Base-by-base conservation (phyloP, 2,797 vertebrate genomes). In the Hemibagrus guttatus region DNA sequence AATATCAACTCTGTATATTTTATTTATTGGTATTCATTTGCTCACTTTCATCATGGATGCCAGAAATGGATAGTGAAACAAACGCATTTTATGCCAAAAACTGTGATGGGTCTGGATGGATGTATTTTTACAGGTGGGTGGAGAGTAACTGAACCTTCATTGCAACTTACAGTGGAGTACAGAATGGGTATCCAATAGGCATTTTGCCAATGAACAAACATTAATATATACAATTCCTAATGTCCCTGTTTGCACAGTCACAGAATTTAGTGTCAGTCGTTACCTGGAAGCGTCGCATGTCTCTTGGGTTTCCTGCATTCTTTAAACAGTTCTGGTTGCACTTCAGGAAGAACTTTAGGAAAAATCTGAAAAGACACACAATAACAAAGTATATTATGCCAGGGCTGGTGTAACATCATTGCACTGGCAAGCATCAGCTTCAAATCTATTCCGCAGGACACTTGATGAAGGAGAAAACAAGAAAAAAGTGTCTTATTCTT, bases 321-420 rank as follows among this genome's bases (percentile, higher is more conserved):
- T 97, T 97, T 94, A 97, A 94, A 94, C 97, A 97, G 94, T 97
- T 97, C 93, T 97, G 97, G 94, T 97, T 97, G 94, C 97, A 97
- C 93, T 97, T 97, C 92, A 97, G 95, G 93, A 97, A 97, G 93
- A 97, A 97, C 92, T 97, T 97, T 94, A 97, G 93, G 94, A 97
- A 97, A 95, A 97, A 97, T 91, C 97, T 97, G 93, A 92, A 94
- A 83, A 87, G 92, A 88, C 93, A 86, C 84, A 88, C 66, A 88
- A 80, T 13, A 59, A 79, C 0, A 68, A 12, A 28, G n/a, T 3
- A 61, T 16, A 63, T 88, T 21, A 76, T 31, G 16, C 13, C 7
- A 42, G 21, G 6, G 6, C 4, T 69, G 72, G 17, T 35, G 63
- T 9, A 68, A 35, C 46, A 54, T 68, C n/a, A 52, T 31, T 49